These are phyloP conservation scores for Cairina moschata DNA, from an alignment of 2,113 vertebrate genomes.

Conservation along the genomic window DNA sequence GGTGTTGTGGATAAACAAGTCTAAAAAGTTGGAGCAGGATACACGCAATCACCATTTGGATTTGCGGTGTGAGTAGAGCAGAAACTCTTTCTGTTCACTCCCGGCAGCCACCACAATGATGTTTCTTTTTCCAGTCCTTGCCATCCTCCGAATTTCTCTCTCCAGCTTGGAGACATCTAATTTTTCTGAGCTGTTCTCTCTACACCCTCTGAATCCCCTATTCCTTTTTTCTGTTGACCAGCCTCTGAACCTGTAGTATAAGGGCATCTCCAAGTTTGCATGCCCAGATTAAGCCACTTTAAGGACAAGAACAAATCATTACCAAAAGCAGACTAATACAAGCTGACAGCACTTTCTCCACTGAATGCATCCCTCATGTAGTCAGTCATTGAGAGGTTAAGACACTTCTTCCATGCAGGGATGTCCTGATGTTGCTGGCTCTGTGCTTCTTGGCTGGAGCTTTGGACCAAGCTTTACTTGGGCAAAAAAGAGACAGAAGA, in stretches of 20 bases:
- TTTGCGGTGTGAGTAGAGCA: neutral
- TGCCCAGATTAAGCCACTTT: neutral
- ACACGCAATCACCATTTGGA: neutral
- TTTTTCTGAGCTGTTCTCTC: neutral
- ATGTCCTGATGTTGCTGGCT: neutral
- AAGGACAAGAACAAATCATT: neutral
- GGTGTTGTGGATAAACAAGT: neutral
- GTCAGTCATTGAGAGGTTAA: neutral
- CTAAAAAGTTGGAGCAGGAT: neutral
- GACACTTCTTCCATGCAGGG: neutral
- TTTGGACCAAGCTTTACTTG: neutral
- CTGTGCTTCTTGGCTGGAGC: neutral
- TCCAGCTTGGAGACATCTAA: neutral
- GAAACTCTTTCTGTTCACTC: neutral
- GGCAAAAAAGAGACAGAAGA: neutral
- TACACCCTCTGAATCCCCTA: neutral
- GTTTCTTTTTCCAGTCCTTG: neutral
- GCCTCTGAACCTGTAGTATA: neutral
- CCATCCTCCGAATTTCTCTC: neutral
- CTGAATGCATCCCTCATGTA: neutral
- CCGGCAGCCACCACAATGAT: neutral
- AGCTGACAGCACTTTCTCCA: neutral
- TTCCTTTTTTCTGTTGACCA: neutral
- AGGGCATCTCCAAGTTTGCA: neutral
- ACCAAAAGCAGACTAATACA: neutral